Evolutionary conservation across 2,113 vertebrate genomes (phyloP).

Genomic region (Rallus limicola): DNA sequence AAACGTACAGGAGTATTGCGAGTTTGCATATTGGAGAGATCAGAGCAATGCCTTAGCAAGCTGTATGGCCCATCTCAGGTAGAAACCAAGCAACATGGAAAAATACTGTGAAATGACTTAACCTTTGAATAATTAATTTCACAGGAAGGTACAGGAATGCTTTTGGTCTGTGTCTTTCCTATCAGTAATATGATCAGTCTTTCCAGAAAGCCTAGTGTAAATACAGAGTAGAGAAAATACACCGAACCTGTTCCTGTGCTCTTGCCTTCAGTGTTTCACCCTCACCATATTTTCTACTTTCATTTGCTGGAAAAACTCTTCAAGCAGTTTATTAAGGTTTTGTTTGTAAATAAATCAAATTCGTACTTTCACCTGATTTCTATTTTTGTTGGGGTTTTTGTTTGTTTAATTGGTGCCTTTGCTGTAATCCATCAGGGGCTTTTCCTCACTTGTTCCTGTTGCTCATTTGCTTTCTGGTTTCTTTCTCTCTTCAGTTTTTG

Average conservation of each 20-base stretch:
- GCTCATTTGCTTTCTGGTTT: neutral
- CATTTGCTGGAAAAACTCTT: neutral
- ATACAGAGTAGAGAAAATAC: neutral
- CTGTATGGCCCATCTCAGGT: neutral
- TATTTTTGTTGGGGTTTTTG: no score
- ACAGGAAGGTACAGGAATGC: neutral
- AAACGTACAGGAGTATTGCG: neutral
- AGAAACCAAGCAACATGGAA: constrained; percentile 5
- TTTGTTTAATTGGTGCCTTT: neutral
- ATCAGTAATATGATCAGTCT: neutral
- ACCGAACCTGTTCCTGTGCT: neutral
- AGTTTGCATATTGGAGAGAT: neutral
- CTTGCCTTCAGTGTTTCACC: neutral
- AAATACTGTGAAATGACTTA: constrained; percentile 4
- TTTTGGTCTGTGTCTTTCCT: neutral
- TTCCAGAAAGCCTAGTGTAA: neutral
- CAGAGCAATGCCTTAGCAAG: neutral
- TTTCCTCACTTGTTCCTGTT: neutral
- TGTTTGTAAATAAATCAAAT: neutral
- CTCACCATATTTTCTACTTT: neutral
- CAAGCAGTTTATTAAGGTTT: neutral
- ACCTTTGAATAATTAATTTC: neutral
- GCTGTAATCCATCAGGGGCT: neutral
- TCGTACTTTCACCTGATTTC: rapidly evolving
- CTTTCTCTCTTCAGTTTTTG: neutral